phyloP scores from a whole-genome alignment of 2,113 vertebrate species.

The Upupa epops region DNA sequence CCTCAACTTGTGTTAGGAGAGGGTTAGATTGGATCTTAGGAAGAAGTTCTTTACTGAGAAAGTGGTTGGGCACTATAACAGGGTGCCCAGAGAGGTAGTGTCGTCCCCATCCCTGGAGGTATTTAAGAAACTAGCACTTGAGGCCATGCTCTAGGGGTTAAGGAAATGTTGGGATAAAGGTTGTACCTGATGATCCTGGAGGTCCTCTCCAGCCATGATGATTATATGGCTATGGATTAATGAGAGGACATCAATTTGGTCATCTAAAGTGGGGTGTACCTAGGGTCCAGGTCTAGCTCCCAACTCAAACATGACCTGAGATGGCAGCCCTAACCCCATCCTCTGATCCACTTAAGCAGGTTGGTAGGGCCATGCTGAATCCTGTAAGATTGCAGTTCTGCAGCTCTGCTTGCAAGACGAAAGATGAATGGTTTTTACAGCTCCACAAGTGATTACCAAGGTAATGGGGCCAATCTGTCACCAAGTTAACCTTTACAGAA shows the following conservation, averaged over 20 bases:
- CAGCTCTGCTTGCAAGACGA: neutral
- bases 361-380: neutral
- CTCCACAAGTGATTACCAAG: neutral
- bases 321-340: neutral
- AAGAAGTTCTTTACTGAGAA: too few species aligned
- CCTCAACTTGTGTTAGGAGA: too few species aligned
- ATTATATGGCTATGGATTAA: neutral
- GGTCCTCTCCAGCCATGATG: too few species aligned
- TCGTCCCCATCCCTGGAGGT: too few species aligned
- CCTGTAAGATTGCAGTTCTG: accelerated
- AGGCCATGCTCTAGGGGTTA: too few species aligned
- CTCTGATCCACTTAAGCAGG: neutral
- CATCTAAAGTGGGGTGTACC: neutral
- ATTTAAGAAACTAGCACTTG: too few species aligned
- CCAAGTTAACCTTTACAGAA: slow-evolving; percentile 21
- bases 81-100: too few species aligned
- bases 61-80: too few species aligned
- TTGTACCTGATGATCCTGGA: too few species aligned
- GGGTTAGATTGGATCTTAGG: too few species aligned
- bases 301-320: neutral
- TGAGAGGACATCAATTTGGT: neutral
- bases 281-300: neutral
- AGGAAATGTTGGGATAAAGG: too few species aligned
- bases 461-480: slow-evolving; percentile 7
- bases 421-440: neutral